Conservation (phyloP, 2,797 vertebrate genomes). For the Channa striata region DNA sequence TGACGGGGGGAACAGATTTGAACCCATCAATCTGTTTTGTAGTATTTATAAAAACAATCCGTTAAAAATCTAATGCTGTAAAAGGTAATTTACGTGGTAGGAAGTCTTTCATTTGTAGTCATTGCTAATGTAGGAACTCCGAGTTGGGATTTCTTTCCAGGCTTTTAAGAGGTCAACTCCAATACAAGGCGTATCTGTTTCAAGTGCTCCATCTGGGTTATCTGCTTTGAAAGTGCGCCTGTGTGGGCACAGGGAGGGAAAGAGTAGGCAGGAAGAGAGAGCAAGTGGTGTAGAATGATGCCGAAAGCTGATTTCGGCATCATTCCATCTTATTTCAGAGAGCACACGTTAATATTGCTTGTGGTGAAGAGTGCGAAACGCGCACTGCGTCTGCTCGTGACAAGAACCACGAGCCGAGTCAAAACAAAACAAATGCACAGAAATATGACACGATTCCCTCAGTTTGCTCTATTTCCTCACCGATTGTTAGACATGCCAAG, state of each 20-base stretch:
- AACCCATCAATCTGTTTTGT: constrained; percentile 4
- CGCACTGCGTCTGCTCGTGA: neutral
- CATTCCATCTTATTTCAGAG: too few relatives aligned
- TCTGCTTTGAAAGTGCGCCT: constrained; percentile 50
- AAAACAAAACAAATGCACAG: constrained; percentile 24
- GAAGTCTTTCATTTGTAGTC: constrained; percentile 70
- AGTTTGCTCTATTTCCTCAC: too few relatives aligned
- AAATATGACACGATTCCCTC: too few relatives aligned
- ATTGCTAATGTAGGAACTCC: constrained; percentile 64
- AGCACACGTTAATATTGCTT: constrained; percentile 9
- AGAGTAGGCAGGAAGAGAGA: constrained; percentile 16
- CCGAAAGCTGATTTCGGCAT: too few relatives aligned
- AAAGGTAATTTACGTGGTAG: constrained; percentile 38
- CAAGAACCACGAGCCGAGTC: constrained; percentile 21
- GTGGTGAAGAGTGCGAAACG: constrained; percentile 6
- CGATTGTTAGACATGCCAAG: too few relatives aligned
- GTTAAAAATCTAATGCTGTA: constrained; percentile 27
- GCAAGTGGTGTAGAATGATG: constrained; percentile 37
- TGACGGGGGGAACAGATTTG: constrained; percentile 10
- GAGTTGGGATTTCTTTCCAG: constrained; percentile 51
- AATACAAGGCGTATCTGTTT: constrained; percentile 64
- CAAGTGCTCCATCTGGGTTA: constrained; percentile 56
- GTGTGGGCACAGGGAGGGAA: constrained; percentile 30
- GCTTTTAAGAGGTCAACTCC: constrained; percentile 69
- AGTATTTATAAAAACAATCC: constrained; percentile 9